Percentiles rank a stretch among this genome's conserved stretches.
Evolutionary conservation across 2,888 invertebrate species (phyloP).

Genomic region (Oxyscelio sp.): DNA sequence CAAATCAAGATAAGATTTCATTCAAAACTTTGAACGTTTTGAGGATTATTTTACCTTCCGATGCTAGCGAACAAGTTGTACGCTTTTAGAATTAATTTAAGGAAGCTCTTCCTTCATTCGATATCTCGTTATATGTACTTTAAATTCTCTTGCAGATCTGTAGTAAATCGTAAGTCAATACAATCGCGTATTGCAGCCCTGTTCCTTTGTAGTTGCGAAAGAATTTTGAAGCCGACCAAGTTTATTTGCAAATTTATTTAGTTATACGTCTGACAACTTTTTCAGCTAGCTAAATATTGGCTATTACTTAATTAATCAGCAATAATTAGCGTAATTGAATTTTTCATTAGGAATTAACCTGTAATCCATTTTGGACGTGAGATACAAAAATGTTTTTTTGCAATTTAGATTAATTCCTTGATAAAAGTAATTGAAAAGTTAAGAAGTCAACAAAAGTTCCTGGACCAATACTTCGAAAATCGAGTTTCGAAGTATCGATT

Average conservation of each 20-base stretch:
- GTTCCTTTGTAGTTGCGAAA: constrained; percentile 11
- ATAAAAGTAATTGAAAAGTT: constrained; percentile 57
- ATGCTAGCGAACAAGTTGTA: constrained; percentile 39
- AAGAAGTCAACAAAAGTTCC: constrained; percentile 40
- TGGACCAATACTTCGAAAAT: constrained; percentile 45
- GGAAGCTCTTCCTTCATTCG: constrained; percentile 34
- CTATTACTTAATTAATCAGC: constrained; percentile 32
- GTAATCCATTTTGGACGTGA: constrained; percentile 1
- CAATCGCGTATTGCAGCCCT: constrained; percentile 34
- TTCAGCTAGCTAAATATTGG: constrained; percentile 2
- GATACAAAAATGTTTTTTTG: constrained; percentile 30
- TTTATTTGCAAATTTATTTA: constrained; percentile 39
- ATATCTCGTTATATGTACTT: constrained; percentile 56
- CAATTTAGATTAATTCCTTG: constrained; percentile 53
- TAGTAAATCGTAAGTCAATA: constrained; percentile 59
- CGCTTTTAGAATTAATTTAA: constrained; percentile 59
- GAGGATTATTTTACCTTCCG: constrained; percentile 58
- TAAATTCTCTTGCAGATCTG: constrained; percentile 31
- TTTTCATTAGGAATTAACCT: constrained; percentile 18
- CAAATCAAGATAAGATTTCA: constrained; percentile 45
- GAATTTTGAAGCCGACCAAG: constrained; percentile 8
- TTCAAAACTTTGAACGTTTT: constrained; percentile 37
- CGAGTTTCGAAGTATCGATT: constrained; percentile 43
- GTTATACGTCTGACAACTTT: constrained; percentile 1
- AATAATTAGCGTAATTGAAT: neutral